Evolutionary conservation across 2,797 vertebrate species (phyloP).

Genomic region (Pipistrellus pygmaeus): DNA sequence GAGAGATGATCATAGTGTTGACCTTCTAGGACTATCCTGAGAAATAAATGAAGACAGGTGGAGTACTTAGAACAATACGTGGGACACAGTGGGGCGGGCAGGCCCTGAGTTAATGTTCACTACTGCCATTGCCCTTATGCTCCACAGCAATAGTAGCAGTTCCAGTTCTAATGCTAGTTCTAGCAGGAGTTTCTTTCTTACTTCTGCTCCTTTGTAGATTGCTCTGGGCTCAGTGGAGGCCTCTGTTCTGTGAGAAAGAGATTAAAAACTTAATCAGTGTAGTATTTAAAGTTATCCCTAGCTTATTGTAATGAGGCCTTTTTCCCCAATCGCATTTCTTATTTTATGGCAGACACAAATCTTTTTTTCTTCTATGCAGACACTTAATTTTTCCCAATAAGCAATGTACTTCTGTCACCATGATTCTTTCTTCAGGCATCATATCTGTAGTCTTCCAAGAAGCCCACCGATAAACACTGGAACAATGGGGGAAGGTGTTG

Average conservation of each 20-base stretch:
- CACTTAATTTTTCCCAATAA: not conserved
- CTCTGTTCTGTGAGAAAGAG: not conserved
- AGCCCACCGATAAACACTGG: not conserved
- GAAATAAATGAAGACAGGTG: not conserved
- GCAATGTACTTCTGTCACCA: not conserved
- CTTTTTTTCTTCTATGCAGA: constrained; percentile 1
- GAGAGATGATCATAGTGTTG: not conserved
- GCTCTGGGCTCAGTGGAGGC: not conserved
- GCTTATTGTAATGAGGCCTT: not conserved
- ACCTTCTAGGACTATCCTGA: not conserved
- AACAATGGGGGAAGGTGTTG: not conserved
- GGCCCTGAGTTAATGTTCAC: not conserved
- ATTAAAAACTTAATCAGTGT: not conserved
- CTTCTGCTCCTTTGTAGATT: rapidly evolving
- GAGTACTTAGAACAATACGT: rapidly evolving
- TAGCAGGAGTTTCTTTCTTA: not conserved
- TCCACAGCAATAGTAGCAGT: rapidly evolving
- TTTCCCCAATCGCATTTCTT: not conserved
- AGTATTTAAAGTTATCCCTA: not conserved
- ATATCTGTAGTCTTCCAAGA: not conserved
- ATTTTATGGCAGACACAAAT: constrained; percentile 1
- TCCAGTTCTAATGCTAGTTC: rapidly evolving
- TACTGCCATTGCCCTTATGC: rapidly evolving
- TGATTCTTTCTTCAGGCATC: not conserved
- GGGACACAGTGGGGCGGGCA: rapidly evolving